Evolutionary conservation across 2,113 vertebrate species (phyloP), one percentile per base, ranked within the genome.

Genomic region (Engraulis encrasicolus): DNA sequence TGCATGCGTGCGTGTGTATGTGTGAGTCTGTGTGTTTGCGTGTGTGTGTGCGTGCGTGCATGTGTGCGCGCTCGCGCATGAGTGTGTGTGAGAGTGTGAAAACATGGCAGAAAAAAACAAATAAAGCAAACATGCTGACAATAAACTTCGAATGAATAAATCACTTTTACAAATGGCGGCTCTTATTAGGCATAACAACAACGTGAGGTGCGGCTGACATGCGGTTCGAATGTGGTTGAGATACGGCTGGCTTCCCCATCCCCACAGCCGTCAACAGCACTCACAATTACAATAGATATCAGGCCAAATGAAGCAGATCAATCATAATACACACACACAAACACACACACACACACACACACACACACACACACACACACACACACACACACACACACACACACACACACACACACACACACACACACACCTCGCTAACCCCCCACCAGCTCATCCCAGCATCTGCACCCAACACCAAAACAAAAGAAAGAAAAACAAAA

Each of bases 291-390:
- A 90, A 90, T 85, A 88, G 89, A 91, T 90, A 86, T 81, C 49
- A 89, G 85, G 50, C 85, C 90, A 92, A 92, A 93, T 93, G 89
- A 93, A 90, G 87, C 89, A 88, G 91, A 92, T 93, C 93, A 94
- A 92, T 94, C 92, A 92, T n/a, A n/a, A n/a, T n/a, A n/a, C n/a
- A n/a, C n/a, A n/a, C n/a, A n/a, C n/a, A n/a, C n/a, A n/a, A n/a
- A n/a, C n/a, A n/a, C n/a, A n/a, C n/a, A n/a, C n/a, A n/a, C n/a
- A n/a, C n/a, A n/a, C n/a, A n/a, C n/a, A n/a, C n/a, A n/a, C n/a
- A n/a, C n/a, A n/a, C n/a, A n/a, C n/a, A n/a, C n/a, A n/a, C n/a
- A n/a, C n/a, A n/a, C n/a, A n/a, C n/a, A n/a, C n/a, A n/a, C n/a
- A n/a, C n/a, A n/a, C n/a, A n/a, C n/a, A n/a, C n/a, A n/a, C n/a